Base-by-base conservation (phyloP, 2,888 invertebrate genomes). In the Pogonocherus hispidulus region DNA sequence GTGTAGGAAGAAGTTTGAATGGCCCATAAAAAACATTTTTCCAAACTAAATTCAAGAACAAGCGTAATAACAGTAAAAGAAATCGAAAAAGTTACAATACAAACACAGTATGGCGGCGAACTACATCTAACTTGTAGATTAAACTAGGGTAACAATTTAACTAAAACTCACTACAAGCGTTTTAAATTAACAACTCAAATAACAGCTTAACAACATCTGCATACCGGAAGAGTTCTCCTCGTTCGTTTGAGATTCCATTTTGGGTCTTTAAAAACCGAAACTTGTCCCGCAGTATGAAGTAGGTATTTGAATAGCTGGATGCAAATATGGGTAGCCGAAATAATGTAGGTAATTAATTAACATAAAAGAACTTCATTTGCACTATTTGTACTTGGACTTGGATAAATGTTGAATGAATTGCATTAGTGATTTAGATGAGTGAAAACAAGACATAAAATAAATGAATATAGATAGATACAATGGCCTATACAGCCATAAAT, bases 41-140 rank as follows among this genome's bases (percentile, higher is more conserved):
- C 20, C 19, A 9, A 59, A 19, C 19, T 47, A 32, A 9, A 57
- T 27, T 44, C 18, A 11, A 9, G 20, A 47, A 27, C 47, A 19
- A 2, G 18, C 16, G 47, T 27, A 59, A 47, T 59, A 59, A 59
- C 19, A 47, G n/a, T 47, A n/a, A 59, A 59, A 32, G 32, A 32
- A 46, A 59, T 59, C 27, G 59, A 47, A 59, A 59, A 59, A 59
- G 59, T 59, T 59, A 11, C 57, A 46, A 22, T 41, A 44, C 59
- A 19, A 32, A 47, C 47, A 47, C 11, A 47, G 47, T 9, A 44
- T 32, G 16, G 19, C 32, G 5, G n/a, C 14, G 19, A 72, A 70
- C 65, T 69, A 59, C 66, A 62, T 66, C 56, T 62, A 51, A 59
- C 65, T 66, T 63, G 55, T 51, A 69, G 65, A 67, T 67, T 63